phyloP scores from a whole-genome alignment of 2,797 vertebrate genomes.

The Streptopelia turtur region DNA sequence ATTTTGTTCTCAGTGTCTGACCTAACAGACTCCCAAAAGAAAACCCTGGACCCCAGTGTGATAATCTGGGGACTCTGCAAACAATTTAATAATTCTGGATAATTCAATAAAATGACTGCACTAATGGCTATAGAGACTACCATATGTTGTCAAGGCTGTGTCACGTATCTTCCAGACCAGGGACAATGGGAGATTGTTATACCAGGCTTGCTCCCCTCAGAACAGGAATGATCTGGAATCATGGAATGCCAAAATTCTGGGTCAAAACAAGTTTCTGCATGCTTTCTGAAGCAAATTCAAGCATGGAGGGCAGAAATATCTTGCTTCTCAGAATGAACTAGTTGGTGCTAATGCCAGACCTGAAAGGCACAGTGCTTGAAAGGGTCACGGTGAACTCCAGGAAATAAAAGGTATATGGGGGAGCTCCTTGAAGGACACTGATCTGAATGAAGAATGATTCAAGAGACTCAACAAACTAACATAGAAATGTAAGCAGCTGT shows the following conservation, averaged over 20 bases:
- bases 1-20: neutral
- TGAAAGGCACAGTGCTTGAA: neutral
- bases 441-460: neutral
- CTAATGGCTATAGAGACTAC: neutral
- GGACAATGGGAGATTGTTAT: neutral
- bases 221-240: neutral
- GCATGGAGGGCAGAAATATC: neutral
- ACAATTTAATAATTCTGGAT: neutral
- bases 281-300: neutral
- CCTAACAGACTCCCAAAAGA: neutral
- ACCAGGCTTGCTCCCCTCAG: neutral
- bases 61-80: neutral
- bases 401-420: neutral
- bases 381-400: neutral
- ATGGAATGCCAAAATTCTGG: neutral
- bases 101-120: neutral
- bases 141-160: constrained; percentile 1
- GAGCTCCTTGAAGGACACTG: neutral
- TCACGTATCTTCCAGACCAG: neutral
- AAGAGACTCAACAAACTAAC: neutral
- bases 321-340: neutral
- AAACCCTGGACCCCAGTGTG: neutral
- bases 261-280: neutral
- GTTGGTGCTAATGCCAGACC: neutral
- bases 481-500: neutral